Conservation (phyloP, 1,140 invertebrate genomes). For the Colletes gigas region DNA sequence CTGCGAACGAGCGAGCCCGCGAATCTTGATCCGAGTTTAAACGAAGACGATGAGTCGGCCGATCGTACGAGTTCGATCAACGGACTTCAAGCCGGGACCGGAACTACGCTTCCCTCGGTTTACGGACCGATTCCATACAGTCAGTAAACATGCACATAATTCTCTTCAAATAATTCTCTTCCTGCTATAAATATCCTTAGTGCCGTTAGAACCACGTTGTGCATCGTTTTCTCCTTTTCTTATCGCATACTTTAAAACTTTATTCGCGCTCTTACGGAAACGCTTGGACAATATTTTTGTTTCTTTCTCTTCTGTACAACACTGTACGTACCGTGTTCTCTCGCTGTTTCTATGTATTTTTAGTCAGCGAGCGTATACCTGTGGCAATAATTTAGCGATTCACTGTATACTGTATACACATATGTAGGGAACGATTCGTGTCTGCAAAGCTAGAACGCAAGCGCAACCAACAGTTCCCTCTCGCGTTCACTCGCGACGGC, state of each 20-base stretch:
- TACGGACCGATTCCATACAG: slow-evolving; percentile 85
- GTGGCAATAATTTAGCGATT: too few relatives aligned
- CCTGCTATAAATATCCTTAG: slow-evolving; percentile 49
- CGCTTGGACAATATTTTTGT: neutral
- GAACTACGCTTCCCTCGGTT: slow-evolving; percentile 81
- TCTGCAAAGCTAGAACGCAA: slow-evolving; percentile 2
- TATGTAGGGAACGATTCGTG: too few relatives aligned
- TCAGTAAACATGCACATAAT: slow-evolving; percentile 77
- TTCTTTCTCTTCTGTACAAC: too few relatives aligned
- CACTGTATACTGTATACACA: too few relatives aligned
- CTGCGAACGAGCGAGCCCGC: slow-evolving; percentile 7
- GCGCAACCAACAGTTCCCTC: slow-evolving; percentile 34
- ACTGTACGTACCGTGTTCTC: too few relatives aligned
- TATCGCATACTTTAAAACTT: neutral
- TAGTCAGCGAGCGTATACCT: too few relatives aligned
- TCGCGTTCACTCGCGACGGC: slow-evolving; percentile 5
- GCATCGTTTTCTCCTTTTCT: neutral
- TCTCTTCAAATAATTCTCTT: slow-evolving; percentile 54
- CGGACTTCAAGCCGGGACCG: slow-evolving; percentile 63
- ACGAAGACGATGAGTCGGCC: slow-evolving; percentile 39
- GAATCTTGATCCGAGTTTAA: slow-evolving; percentile 10
- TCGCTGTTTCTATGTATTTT: too few relatives aligned
- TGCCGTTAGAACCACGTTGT: slow-evolving; percentile 29
- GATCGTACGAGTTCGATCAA: slow-evolving; percentile 66
- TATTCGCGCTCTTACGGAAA: neutral